These are phyloP conservation scores for Epicampocera succincta DNA, from an alignment of 2,888 invertebrate genomes.

Conservation along the genomic window DNA sequence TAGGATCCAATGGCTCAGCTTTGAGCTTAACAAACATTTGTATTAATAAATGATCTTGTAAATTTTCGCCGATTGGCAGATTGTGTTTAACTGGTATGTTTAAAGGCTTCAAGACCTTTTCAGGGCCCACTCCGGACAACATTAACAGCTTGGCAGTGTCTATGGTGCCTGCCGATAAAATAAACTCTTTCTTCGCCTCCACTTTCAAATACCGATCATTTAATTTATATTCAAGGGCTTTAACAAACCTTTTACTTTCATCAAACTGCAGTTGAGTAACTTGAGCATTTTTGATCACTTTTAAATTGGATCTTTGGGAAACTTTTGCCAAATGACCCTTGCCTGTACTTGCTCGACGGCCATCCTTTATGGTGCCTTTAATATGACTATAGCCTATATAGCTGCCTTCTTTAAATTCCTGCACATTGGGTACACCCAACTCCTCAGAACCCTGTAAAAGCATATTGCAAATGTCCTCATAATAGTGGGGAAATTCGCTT, in stretches of 20 bases:
- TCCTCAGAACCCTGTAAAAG: conserved; percentile 82
- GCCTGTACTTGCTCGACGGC: conserved; percentile 88
- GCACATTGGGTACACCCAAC: conserved; percentile 80
- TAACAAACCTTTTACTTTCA: conserved; percentile 79
- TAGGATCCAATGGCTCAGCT: conserved; percentile 62
- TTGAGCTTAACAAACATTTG: conserved; percentile 75
- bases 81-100: conserved; percentile 72
- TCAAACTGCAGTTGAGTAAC: conserved; percentile 84
- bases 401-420: conserved; percentile 79
- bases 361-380: conserved; percentile 83
- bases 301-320: conserved; percentile 83
- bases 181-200: conserved; percentile 71
- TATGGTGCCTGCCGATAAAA: conserved; percentile 75
- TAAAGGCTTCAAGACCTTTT: conserved; percentile 70
- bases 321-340: conserved; percentile 86
- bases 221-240: conserved; percentile 82
- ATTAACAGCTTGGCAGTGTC: conserved; percentile 75
- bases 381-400: conserved; percentile 83
- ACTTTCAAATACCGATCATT: conserved; percentile 78
- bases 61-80: conserved; percentile 85
- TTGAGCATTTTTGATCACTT: conserved; percentile 83
- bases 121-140: conserved; percentile 76
- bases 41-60: conserved; percentile 89
- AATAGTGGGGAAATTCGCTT: conserved; percentile 76
- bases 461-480: conserved; percentile 71